Evolutionary conservation across 53 echinoderm and acorn worm genomes (phyloP).

Genomic region (Mesocentrotus franciscanus): DNA sequence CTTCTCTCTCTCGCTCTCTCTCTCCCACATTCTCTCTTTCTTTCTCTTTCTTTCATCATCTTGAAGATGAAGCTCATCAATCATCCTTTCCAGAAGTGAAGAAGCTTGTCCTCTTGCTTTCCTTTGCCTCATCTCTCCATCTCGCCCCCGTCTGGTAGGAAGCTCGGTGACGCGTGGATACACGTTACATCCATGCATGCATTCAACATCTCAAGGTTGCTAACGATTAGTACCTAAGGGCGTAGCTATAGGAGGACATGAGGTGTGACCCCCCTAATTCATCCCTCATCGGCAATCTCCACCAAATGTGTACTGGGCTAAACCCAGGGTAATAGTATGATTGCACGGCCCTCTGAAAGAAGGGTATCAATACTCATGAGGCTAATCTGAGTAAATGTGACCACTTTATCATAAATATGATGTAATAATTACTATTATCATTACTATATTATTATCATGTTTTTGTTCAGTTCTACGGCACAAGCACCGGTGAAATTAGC

Average conservation of each 20-base stretch:
- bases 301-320: too few species aligned
- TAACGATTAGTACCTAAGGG: constrained; percentile 1
- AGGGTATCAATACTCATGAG: too few species aligned
- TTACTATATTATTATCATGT: too few species aligned
- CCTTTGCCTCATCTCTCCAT: constrained; percentile 17
- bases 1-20: neutral
- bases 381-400: too few species aligned
- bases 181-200: neutral
- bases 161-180: neutral
- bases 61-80: neutral
- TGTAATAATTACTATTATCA: too few species aligned
- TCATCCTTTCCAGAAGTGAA: neutral
- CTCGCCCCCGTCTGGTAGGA: constrained; percentile 51
- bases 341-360: too few species aligned
- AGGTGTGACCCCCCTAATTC: neutral
- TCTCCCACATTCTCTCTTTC: neutral
- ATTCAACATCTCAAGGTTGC: neutral
- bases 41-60: neutral
- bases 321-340: too few species aligned
- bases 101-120: neutral
- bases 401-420: too few species aligned
- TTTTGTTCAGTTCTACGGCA: too few species aligned
- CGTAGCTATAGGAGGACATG: neutral
- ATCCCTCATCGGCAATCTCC: too few species aligned
- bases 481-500: too few species aligned